A percentile compares a stretch with the other conserved stretches of the same genome.
phyloP scores from a whole-genome alignment of 2,888 invertebrate genomes.

The Malachius bipustulatus region DNA sequence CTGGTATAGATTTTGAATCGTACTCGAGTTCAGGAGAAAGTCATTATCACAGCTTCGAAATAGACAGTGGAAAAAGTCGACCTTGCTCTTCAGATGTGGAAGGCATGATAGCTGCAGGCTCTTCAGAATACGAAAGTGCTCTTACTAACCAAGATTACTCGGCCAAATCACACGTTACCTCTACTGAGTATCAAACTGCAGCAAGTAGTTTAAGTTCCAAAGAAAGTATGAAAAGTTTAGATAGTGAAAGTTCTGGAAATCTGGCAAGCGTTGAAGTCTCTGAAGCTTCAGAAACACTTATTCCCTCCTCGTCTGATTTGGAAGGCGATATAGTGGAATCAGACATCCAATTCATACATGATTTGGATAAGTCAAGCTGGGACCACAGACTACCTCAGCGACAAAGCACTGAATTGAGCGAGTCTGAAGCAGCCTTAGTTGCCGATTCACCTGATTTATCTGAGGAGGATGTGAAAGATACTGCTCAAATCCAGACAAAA shows the following conservation, averaged over 20 bases:
- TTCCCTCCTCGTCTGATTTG: slow-evolving; percentile 77
- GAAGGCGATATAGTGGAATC: slow-evolving; percentile 60
- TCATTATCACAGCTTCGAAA: slow-evolving; percentile 79
- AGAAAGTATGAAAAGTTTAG: slow-evolving; percentile 81
- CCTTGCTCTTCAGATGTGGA: slow-evolving; percentile 83
- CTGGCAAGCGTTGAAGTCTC: slow-evolving; percentile 83
- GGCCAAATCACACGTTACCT: slow-evolving; percentile 57
- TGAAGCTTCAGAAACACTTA: slow-evolving; percentile 84
- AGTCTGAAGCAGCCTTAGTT: slow-evolving; percentile 23
- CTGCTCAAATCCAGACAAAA: slow-evolving; percentile 48
- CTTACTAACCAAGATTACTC: slow-evolving; percentile 69
- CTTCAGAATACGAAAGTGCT: slow-evolving; percentile 80
- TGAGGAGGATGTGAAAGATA: slow-evolving; percentile 42
- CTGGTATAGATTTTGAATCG: slow-evolving; percentile 65
- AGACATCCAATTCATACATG: slow-evolving; percentile 41
- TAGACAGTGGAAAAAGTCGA: slow-evolving; percentile 57
- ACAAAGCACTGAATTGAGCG: slow-evolving; percentile 30
- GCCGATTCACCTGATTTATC: slow-evolving; percentile 41
- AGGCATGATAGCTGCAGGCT: slow-evolving; percentile 61
- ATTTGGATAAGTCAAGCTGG: slow-evolving; percentile 30
- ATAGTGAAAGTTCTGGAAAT: slow-evolving; percentile 81
- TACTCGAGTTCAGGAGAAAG: slow-evolving; percentile 84
- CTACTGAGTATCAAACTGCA: slow-evolving; percentile 78
- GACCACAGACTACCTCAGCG: slow-evolving; percentile 18
- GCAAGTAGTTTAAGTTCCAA: slow-evolving; percentile 78